Base-by-base conservation (phyloP, 1,140 invertebrate genomes). In the Laodelphax striatellus region DNA sequence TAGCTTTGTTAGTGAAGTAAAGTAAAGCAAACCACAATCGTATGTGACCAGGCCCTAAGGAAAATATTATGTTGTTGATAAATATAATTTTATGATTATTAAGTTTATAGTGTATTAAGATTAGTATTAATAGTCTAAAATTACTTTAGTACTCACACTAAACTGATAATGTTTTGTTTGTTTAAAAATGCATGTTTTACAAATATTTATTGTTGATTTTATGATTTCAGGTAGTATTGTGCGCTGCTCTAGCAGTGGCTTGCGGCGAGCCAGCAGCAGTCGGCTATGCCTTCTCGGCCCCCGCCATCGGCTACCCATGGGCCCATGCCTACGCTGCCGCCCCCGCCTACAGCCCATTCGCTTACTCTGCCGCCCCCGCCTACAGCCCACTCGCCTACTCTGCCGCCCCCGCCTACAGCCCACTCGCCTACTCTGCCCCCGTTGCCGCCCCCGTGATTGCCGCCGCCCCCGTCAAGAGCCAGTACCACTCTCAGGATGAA, bases 401-500 rank as follows among this genome's bases (percentile, higher is more conserved):
- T 28, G 16, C 46, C 46, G 16, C 19, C 44, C 9, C 10, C 8
- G 34, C 34, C 34, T 38, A 38, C 34, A 38, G 34, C 34, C 34
- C 34, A 38, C 13, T 31, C 38, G 22, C n/a, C 14, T 52, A 17
- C 31, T 31, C 60, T 31, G 24, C 34, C 31, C 34, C 43, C 55
- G 52, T 53, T 24, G 24, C 43, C 41, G 28, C 59, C 5, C 21
- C 54, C 19, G 17, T 22, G 9, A n/a, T n/a, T 17, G 59, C 41
- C 13, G 43, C 57, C 13, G 58, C 28, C 19, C 41, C 52, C 13
- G 19, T 31, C 28, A 75, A 76, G 70, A 67, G 64, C 62, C 75
- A 77, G 68, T 79, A 79, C 74, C 78, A 80, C 66, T 73, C 77
- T 57, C 70, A 78, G 62, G 78, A 80, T 67, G 69, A 75, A 63